A percentile compares a stretch with the other conserved stretches of the same genome.
Evolutionary conservation across 2,797 vertebrate genomes (phyloP).

Genomic region (Megalops cyprinoides): DNA sequence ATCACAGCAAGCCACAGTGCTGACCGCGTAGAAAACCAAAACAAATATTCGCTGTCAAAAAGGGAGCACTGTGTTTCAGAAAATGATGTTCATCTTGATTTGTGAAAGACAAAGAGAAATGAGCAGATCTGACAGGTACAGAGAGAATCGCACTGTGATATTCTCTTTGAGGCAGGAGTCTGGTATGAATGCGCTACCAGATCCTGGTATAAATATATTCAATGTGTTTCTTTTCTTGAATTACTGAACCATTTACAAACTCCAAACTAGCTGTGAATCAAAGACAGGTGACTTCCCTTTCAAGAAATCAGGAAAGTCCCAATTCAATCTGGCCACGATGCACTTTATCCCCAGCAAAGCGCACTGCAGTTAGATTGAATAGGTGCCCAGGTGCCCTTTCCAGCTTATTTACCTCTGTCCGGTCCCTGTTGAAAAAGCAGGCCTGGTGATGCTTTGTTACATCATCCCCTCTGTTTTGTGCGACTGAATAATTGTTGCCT

Average conservation of each 20-base stretch:
- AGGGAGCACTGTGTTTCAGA: neutral
- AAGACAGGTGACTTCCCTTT: too few species aligned
- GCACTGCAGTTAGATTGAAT: neutral
- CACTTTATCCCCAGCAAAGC: too few species aligned
- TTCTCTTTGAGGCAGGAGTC: neutral
- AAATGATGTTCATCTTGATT: neutral
- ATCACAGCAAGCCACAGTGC: too few species aligned
- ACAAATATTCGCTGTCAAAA: neutral
- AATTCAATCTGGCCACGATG: too few species aligned
- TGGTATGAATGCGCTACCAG: too few species aligned
- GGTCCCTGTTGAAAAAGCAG: constrained; percentile 20
- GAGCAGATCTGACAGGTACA: neutral
- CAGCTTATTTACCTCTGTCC: constrained; percentile 23
- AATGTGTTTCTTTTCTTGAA: too few species aligned
- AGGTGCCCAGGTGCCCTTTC: neutral
- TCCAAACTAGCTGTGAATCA: too few species aligned
- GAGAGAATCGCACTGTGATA: neutral
- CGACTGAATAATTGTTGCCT: constrained; percentile 60
- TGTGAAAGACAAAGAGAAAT: neutral
- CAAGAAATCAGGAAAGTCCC: too few species aligned
- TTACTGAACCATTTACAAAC: too few species aligned
- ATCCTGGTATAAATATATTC: too few species aligned
- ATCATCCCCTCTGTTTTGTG: constrained; percentile 22
- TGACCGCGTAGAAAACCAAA: too few species aligned
- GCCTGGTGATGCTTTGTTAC: constrained; percentile 30